phyloP scores from a whole-genome alignment of 2,888 invertebrate species.

The Omphaloscelis lunosa region DNA sequence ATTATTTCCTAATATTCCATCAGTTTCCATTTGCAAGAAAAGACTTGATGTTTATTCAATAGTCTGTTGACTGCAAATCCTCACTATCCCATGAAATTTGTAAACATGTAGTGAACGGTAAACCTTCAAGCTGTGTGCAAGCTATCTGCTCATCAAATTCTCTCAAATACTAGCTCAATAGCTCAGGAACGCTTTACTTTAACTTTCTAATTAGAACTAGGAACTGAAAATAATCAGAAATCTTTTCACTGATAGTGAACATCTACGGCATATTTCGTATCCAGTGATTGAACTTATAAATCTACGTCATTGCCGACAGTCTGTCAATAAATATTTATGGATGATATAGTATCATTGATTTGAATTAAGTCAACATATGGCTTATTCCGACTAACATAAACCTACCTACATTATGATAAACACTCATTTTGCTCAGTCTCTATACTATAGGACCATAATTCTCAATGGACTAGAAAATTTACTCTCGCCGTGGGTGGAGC shows the following conservation, averaged over 20 bases:
- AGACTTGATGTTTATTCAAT: background rate
- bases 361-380: slow-evolving; percentile 4
- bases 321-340: slow-evolving; percentile 24
- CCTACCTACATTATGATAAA: slow-evolving; percentile 24
- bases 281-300: slow-evolving; percentile 11
- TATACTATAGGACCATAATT: slow-evolving; percentile 35
- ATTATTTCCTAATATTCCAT: slow-evolving; percentile 10
- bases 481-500: slow-evolving; percentile 74
- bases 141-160: background rate
- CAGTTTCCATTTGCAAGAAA: background rate
- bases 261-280: background rate
- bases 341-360: slow-evolving; percentile 17
- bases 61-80: background rate
- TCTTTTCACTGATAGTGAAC: background rate
- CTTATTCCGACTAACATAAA: slow-evolving; percentile 15
- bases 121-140: background rate
- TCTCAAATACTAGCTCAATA: background rate
- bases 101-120: background rate
- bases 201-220: background rate
- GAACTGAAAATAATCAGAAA: background rate
- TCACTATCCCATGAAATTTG: background rate
- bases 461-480: slow-evolving; percentile 75
- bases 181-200: background rate
- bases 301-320: background rate
- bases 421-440: slow-evolving; percentile 31